phyloP scores from a whole-genome alignment of 2,113 vertebrate genomes.

The Eidolon helvum region DNA sequence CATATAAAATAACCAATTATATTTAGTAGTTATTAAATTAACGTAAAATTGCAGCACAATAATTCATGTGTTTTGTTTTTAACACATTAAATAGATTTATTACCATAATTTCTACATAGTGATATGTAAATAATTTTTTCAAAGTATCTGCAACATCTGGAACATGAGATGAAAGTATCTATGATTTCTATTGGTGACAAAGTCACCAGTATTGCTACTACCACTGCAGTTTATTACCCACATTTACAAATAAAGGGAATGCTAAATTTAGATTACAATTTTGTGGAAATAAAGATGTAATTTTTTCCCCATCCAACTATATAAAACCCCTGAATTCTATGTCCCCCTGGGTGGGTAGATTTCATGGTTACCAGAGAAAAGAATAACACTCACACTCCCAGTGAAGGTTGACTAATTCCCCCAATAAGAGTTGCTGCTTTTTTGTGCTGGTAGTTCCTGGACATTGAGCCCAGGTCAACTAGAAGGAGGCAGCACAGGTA shows the following conservation, averaged over 20 bases:
- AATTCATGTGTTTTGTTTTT: not conserved
- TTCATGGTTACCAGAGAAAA: not conserved
- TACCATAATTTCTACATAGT: not conserved
- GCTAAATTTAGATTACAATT: not conserved
- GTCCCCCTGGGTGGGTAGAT: not conserved
- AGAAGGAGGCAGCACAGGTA: not conserved
- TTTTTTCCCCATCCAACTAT: not conserved
- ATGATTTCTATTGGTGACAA: not conserved
- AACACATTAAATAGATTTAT: not conserved
- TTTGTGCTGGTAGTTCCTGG: not conserved
- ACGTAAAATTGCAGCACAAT: not conserved
- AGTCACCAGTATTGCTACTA: not conserved
- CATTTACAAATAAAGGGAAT: not conserved
- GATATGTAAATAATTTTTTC: not conserved
- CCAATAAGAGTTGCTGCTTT: not conserved
- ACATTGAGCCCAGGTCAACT: not conserved
- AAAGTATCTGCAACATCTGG: not conserved
- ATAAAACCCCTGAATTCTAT: not conserved
- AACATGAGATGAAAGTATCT: not conserved
- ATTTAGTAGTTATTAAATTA: slow-evolving; percentile 1
- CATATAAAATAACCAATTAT: not conserved
- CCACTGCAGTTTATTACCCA: not conserved
- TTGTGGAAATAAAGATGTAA: not conserved
- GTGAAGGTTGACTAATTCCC: not conserved
- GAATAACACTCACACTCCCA: not conserved